Base-by-base conservation (phyloP, 2,797 vertebrate genomes). In the Gymnothorax javanicus region DNA sequence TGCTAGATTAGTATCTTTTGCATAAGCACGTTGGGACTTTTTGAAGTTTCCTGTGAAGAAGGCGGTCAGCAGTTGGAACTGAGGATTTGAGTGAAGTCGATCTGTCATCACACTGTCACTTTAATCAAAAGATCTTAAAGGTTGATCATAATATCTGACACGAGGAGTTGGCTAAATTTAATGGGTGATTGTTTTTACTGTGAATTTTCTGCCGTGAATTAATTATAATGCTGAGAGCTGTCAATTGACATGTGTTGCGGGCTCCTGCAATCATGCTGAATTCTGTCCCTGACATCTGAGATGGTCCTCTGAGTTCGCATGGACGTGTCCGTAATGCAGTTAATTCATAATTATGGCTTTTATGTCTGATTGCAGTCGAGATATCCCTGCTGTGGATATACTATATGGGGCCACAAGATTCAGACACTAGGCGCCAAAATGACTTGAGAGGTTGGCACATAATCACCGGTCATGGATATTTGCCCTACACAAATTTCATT, bases 101-200 rank as follows among this genome's bases (percentile, higher is more conserved):
- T 91, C 91, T 94, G 92, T 93, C 90, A 93, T 12, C 84, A 59
- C 69, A 56, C 60, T 86, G 59, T 93, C 91, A 90, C 88, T 91
- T 86, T 91, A 89, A 91, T 82, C 90, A 90, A 92, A 93, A 91
- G 73, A 82, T 87, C 86, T 87, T 92, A 93, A 92, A 93, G 91
- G 89, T 90, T 91, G 90, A 88, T 94, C 90, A 89, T 91, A 94
- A 93, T 95, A 94, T 94, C 84, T 87, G 87, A 88, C 87, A 79
- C 94, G 90, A 94, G 92, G 94, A 93, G 92, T 92, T 89, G 91
- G 92, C 93, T 93, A 94, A 94, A 94, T 92, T 93, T 90, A 89
- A 93, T 93, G 94, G 93, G 60, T 89, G 94, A 92, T 95, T 93
- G 90, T 87, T 92, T 92, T 93, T 87, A 87, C 91, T 91, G 89